Conservation (phyloP, 1,140 invertebrate genomes). For the Hesperophylax magnus region DNA sequence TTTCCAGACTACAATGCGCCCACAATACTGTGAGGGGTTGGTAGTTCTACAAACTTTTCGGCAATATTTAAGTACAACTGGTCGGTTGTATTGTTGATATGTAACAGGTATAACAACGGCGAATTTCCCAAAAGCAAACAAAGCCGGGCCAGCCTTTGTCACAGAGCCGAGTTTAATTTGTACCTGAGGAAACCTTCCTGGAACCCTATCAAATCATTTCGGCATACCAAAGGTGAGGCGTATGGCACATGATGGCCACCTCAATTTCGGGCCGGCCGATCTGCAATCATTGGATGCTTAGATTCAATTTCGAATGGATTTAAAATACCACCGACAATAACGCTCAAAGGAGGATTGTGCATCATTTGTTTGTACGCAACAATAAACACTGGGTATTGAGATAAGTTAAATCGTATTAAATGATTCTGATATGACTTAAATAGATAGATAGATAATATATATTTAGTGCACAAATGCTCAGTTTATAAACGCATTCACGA, state of each 20-base stretch:
- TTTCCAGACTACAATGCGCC: not conserved
- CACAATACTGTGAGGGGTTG: not conserved
- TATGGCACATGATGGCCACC: constrained; percentile 1
- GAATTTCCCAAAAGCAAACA: constrained; percentile 56
- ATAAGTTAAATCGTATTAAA: too few relatives aligned
- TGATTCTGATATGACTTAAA: too few relatives aligned
- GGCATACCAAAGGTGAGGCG: constrained; percentile 12
- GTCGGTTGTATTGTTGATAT: constrained; percentile 44
- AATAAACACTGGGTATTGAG: too few relatives aligned
- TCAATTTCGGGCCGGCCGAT: not conserved
- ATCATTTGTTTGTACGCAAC: not conserved
- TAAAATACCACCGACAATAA: constrained; percentile 2
- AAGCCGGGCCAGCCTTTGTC: constrained; percentile 48
- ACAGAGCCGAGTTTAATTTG: constrained; percentile 56
- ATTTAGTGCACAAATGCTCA: too few relatives aligned
- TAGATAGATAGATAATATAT: too few relatives aligned
- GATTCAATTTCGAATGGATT: constrained; percentile 25
- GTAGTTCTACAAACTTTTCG: constrained; percentile 18
- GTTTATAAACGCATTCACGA: too few relatives aligned
- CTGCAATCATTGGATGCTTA: not conserved
- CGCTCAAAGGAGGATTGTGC: not conserved
- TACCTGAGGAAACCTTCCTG: constrained; percentile 54
- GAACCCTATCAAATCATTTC: constrained; percentile 46
- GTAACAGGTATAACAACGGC: constrained; percentile 41
- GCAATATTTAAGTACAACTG: constrained; percentile 9